Conservation (phyloP, 1,140 invertebrate species). For the Rhagoletis zephyria region DNA sequence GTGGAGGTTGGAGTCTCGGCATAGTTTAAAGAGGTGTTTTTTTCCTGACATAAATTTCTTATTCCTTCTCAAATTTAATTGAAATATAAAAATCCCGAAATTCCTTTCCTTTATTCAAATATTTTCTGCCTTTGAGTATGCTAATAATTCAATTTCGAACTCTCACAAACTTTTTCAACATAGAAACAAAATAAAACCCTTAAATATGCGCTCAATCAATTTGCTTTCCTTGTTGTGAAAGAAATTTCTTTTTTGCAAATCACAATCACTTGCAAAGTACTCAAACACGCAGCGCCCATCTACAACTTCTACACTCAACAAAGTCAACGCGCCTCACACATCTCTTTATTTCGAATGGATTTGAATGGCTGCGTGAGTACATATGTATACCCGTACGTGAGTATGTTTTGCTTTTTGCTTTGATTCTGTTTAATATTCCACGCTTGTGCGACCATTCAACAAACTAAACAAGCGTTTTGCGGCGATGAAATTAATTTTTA, state of each 20-base stretch:
- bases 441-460: not conserved
- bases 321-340: not conserved
- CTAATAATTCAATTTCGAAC: not conserved
- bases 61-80: too few species aligned
- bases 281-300: not conserved
- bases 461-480: conserved; percentile 33
- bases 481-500: conserved; percentile 34
- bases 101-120: not conserved
- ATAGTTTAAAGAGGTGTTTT: too few species aligned
- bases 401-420: not conserved
- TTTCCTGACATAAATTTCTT: too few species aligned
- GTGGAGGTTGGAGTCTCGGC: too few species aligned
- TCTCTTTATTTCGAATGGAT: not conserved
- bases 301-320: not conserved
- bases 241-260: not conserved
- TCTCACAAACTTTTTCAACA: not conserved
- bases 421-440: not conserved
- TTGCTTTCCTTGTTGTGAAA: not conserved
- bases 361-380: not conserved
- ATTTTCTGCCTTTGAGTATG: not conserved
- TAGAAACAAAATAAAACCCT: not conserved
- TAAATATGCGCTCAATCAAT: not conserved
- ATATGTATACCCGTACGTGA: not conserved
- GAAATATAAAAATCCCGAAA: too few species aligned
- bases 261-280: not conserved